Base-by-base conservation (phyloP, 2,888 invertebrate genomes). In the Dione juno region DNA sequence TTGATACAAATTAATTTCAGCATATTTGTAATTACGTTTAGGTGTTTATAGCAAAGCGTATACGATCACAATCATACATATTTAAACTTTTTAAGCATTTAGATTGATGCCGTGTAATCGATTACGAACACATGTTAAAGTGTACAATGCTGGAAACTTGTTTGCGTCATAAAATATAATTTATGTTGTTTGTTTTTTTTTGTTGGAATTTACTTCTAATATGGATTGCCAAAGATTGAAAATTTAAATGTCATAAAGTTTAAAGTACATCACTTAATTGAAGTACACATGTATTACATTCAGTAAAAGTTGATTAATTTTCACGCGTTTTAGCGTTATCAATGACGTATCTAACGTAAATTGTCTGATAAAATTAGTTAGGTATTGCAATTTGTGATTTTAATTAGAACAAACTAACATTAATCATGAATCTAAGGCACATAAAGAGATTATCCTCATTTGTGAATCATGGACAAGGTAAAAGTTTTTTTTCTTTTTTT, bases 231-330 rank as follows among this genome's bases (percentile, higher is more conserved):
- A 16, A 54, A 69, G 54, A 43, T 45, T 50, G 13, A 64, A 48
- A 54, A 40, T 54, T 11, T 3, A 45, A 53, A 40, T 28, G 19
- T n/a, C 16, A n/a, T 45, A 5, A 53, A 35, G 54, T 14, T 21
- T 0, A 11, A 35, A 43, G 40, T 21, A 63, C 11, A 37, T 5
- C 21, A n/a, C 50, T 40, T 13, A n/a, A 61, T 11, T 19, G 41
- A 45, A 41, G 3, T 50, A 16, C 52, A 16, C 41, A n/a, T 1
- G 28, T 37, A 37, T 50, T 41, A 64, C 65, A 59, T 45, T 35
- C 45, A 45, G 58, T 73, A 58, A 65, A 67, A 63, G 45, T 10
- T 74, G 72, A 74, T 74, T 74, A 66, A 67, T 69, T 53, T 71
- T 69, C 21, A 74, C 57, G 74, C 65, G 40, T 57, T 40, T 74